Base-by-base conservation (phyloP, 2,113 vertebrate species). In the Rhea americana region DNA sequence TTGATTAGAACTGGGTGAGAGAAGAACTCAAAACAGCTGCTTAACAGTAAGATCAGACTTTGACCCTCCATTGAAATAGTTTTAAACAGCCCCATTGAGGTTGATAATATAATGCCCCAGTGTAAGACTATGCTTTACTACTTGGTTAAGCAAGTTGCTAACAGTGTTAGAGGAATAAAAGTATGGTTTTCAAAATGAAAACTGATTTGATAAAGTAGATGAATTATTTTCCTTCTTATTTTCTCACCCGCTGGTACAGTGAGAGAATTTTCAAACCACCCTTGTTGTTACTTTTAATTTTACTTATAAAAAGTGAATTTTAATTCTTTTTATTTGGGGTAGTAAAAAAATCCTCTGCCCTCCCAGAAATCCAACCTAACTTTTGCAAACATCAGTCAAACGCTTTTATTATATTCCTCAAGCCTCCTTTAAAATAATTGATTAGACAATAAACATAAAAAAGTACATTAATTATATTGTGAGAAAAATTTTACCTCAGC, bases 361-460 rank as follows among this genome's bases (percentile, higher is more conserved):
- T 70, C 5, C n/a, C 35, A 83, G 67, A 91, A 93, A 47, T 26
- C 32, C 7, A 56, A 11, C 7, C 15, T 73, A 79, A 96, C 89
- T 92, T 91, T 96, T 56, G 26, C 41, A 62, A 67, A 26, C 77
- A 94, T 94, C 56, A 95, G 59, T 77, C 65, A 94, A 89, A 82
- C 22, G 50, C 30, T 56, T 87, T 82, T 82, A 78, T 71, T 95
- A 55, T 43, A 94, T 94, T 95, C 63, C 43, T 66, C 63, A 82
- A 22, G 68, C 82, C 21, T 77, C 43, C 79, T 96, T 94, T 93
- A 95, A 96, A 97, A 84, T 93, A 97, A 97, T 87, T 94, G 77
- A 96, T 96, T 87, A 92, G 68, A 87, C 68, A 95, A 94, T 96
- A 94, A 92, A 90, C 65, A 94, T 90, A 87, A 94, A 97, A 95